Base-by-base conservation (phyloP, 1,140 invertebrate genomes). In the Lanistes nyassanus region DNA sequence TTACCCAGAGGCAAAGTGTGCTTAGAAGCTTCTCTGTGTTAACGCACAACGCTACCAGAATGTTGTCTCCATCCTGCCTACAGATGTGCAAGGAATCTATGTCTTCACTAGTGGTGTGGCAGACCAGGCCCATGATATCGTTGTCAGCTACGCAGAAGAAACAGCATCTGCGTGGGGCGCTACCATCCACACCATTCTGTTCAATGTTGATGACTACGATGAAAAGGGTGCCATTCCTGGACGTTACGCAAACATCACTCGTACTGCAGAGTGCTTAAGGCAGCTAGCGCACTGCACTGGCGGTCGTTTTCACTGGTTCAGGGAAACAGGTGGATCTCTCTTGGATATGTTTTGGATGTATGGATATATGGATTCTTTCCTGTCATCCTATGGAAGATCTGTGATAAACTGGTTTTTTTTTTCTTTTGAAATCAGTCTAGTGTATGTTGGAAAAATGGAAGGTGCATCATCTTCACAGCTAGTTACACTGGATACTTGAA, bases 141-240 rank as follows among this genome's bases (percentile, higher is more conserved):
- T 83, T 69, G 76, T 71, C 13, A 81, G 83, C 11, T 90, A 86
- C 75, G 81, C 89, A 23, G 88, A 89, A 78, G 87, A 90, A 75
- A 73, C 80, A 6, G 81, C 77, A 64, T 77, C 82, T 26, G 88
- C 86, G 2, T 74, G 80, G 47, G 79, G 82, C 4, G 79, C 87
- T 23, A 80, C 81, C 68, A 77, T 90, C 3, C 89, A 90, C 74
- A 81, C 83, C 26, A 84, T 89, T 13, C 83, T 90, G 39, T 90
- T 89, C 75, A 89, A 89, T 79, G 88, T 89, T 23, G 88, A 90
- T 79, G 87, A 90, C 75, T 90, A 89, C 75, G 86, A 88, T 75
- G 78, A 78, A 21, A 78, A 85, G 51, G 88, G 88, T 34, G 86
- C 88, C 55, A 89, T 89, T 42, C 88, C 89, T 67, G 85, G 88